A percentile compares a stretch with the other conserved stretches of the same genome.
Evolutionary conservation across 1,140 invertebrate species (phyloP).

Genomic region (Hesperophylax magnus): DNA sequence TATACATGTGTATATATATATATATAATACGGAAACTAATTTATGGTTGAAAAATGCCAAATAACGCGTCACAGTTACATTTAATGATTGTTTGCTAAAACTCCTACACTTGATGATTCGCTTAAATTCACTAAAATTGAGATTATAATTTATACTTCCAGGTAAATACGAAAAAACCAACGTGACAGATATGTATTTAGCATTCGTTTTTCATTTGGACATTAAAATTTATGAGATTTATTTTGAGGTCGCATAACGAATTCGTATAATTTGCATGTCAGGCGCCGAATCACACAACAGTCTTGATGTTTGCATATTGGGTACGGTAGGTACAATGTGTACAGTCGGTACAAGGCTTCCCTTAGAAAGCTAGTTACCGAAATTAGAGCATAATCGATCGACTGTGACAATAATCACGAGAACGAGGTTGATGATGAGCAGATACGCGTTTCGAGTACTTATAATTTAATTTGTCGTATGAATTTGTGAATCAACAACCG

Average conservation of each 20-base stretch:
- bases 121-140: not conserved
- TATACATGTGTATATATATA: no score
- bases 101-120: no score
- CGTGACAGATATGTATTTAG: slow-evolving; percentile 1
- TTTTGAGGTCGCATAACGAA: slow-evolving; percentile 3
- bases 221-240: not conserved
- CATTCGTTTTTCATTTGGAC: slow-evolving; percentile 6
- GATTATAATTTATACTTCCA: not conserved
- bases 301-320: no score
- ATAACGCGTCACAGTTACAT: no score
- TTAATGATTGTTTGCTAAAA: no score
- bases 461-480: no score
- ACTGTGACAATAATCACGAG: not conserved
- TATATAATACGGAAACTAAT: no score
- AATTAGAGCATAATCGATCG: not conserved
- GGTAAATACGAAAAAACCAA: not conserved
- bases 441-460: no score
- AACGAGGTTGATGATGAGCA: not conserved
- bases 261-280: slow-evolving; percentile 9
- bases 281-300: not conserved
- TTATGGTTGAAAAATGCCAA: no score
- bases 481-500: no score
- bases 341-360: not conserved
- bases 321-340: not conserved
- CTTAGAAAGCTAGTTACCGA: not conserved